These are phyloP conservation scores for Gryllus longicercus DNA, from an alignment of 2,888 invertebrate species.

Conservation along the genomic window DNA sequence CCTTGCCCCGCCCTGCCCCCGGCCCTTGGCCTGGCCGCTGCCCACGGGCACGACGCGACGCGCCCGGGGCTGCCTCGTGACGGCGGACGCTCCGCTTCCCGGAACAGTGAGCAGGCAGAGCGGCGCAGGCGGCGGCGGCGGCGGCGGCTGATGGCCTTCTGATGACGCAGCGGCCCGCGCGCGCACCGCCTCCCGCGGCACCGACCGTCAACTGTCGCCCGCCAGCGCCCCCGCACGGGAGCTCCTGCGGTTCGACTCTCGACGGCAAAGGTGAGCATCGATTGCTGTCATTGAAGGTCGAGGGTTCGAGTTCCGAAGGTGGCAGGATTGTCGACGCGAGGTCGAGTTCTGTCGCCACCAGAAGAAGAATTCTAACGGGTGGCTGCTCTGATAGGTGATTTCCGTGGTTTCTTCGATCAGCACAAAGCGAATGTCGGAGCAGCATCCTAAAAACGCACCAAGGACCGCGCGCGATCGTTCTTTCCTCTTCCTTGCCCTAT, in stretches of 20 bases:
- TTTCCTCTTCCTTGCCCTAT: no score
- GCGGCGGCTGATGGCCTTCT: constrained; percentile 3
- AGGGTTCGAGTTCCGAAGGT: no score
- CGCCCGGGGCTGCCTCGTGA: neutral
- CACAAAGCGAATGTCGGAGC: no score
- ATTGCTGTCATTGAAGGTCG: no score
- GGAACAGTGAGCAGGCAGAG: neutral
- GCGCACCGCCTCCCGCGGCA: neutral
- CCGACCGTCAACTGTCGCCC: neutral
- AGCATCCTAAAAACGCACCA: no score
- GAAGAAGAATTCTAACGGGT: no score
- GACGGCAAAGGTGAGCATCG: neutral
- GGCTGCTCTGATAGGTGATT: no score
- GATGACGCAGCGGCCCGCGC: neutral
- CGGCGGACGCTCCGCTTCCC: neutral
- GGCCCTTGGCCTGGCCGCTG: neutral
- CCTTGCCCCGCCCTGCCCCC: neutral
- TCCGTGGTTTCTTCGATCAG: no score
- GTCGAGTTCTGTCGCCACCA: no score
- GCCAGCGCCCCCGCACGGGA: neutral
- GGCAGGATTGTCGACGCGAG: no score
- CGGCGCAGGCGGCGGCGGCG: neutral
- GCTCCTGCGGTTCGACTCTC: neutral
- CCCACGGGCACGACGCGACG: neutral
- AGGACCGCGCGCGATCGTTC: no score